phyloP scores from a whole-genome alignment of 2,888 invertebrate genomes.

The Xanthorhoe designata region DNA sequence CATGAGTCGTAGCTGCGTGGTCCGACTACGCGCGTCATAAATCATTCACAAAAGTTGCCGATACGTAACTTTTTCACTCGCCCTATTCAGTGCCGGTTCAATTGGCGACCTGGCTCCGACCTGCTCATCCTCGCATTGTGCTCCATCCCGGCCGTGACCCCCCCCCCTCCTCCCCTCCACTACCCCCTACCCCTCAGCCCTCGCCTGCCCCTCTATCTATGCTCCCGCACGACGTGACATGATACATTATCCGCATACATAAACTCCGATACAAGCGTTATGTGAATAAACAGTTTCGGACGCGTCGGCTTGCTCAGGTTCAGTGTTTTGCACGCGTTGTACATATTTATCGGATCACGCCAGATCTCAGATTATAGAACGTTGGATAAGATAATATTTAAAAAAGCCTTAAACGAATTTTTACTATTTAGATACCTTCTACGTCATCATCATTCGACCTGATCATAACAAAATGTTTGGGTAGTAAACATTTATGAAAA shows the following conservation, averaged over 20 bases:
- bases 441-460: too few relatives aligned
- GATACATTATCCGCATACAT: conserved; percentile 6
- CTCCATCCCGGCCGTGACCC: conserved; percentile 1
- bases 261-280: conserved; percentile 1
- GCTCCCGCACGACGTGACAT: background rate
- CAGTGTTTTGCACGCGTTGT: too few relatives aligned
- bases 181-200: background rate
- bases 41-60: conserved; percentile 8
- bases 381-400: too few relatives aligned
- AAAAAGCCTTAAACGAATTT: too few relatives aligned
- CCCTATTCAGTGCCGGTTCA: conserved; percentile 8
- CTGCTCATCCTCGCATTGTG: conserved; percentile 9
- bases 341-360: too few relatives aligned
- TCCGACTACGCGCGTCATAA: background rate
- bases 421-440: too few relatives aligned
- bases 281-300: background rate
- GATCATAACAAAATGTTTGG: too few relatives aligned
- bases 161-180: background rate
- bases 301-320: background rate
- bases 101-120: conserved; percentile 10
- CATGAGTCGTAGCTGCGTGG: background rate
- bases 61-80: conserved; percentile 14
- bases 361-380: too few relatives aligned
- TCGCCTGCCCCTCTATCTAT: background rate
- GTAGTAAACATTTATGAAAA: too few relatives aligned